A percentile compares a stretch with the other conserved stretches of the same genome.
Evolutionary conservation across 2,797 vertebrate genomes (phyloP).

Genomic region (Neosilurus mollespiculum): DNA sequence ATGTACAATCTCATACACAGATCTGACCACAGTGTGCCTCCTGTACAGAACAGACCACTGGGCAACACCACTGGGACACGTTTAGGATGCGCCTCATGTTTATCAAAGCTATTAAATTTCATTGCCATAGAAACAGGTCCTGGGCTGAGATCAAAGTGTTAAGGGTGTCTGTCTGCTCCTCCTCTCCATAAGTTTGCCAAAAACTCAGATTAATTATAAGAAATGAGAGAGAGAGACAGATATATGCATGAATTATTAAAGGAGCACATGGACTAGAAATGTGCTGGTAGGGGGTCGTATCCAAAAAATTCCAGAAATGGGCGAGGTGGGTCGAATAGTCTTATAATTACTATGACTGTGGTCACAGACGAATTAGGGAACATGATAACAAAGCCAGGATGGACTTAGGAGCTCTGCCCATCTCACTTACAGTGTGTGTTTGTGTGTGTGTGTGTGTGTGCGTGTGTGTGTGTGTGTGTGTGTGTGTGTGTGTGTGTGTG

Average conservation of each 20-base stretch:
- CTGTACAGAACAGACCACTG: conserved; percentile 19
- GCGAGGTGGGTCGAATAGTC: neutral
- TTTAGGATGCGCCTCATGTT: conserved; percentile 14
- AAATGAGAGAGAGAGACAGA: neutral
- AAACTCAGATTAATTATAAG: neutral
- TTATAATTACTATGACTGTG: neutral
- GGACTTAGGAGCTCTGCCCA: neutral
- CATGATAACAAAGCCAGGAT: conserved; percentile 41
- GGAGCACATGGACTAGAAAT: neutral
- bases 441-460: conserved; percentile 10
- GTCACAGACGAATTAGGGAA: neutral
- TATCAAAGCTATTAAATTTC: conserved; percentile 38
- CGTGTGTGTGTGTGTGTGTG: conserved; percentile 22
- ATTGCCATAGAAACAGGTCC: conserved; percentile 28
- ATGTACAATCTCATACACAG: conserved; percentile 23
- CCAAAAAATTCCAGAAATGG: neutral
- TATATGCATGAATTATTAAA: conserved; percentile 12
- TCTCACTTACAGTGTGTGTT: neutral
- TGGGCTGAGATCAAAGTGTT: conserved; percentile 15
- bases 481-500: conserved; percentile 16
- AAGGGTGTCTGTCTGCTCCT: neutral
- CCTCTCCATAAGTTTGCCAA: neutral
- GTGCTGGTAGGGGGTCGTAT: too few species aligned
- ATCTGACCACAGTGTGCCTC: conserved; percentile 23
- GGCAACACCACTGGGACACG: conserved; percentile 3